These are phyloP conservation scores for Hiodon alosoides DNA, from an alignment of 2,113 vertebrate genomes.

Conservation along the genomic window DNA sequence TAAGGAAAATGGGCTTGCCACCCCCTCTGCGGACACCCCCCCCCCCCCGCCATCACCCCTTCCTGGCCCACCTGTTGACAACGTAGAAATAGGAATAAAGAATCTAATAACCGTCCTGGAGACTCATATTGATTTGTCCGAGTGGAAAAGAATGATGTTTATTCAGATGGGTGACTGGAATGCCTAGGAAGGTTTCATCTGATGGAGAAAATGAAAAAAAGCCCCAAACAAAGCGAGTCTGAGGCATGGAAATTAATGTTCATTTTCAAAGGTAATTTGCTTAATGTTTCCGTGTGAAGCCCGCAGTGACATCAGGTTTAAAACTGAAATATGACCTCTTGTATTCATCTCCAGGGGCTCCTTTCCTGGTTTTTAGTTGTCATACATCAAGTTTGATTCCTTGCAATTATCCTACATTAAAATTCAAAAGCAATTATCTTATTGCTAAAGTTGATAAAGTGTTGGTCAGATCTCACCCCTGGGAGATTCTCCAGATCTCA, in stretches of 20 bases:
- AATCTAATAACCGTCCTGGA: conserved; percentile 26
- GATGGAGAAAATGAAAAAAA: conserved; percentile 13
- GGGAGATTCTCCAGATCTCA: neutral
- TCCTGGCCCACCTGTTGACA: conserved; percentile 29
- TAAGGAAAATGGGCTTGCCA: neutral
- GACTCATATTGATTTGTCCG: conserved; percentile 12
- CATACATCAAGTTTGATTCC: conserved; percentile 36
- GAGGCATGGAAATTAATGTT: conserved; percentile 39
- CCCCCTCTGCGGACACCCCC: too few species aligned
- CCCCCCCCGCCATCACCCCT: conserved; percentile 12
- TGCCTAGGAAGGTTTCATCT: conserved; percentile 31
- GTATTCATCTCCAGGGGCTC: conserved; percentile 33
- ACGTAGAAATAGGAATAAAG: conserved; percentile 38
- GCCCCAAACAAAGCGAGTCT: conserved; percentile 25
- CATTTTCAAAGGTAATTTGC: conserved; percentile 60
- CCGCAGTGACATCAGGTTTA: conserved; percentile 29
- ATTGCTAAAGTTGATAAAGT: neutral
- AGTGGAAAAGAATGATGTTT: conserved; percentile 22
- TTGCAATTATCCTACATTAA: conserved; percentile 47
- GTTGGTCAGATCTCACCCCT: neutral
- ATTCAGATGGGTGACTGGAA: conserved; percentile 37
- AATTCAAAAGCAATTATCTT: conserved; percentile 38
- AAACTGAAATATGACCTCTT: conserved; percentile 39
- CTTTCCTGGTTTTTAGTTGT: conserved; percentile 34
- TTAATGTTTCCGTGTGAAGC: conserved; percentile 56